Evolutionary conservation across 64 coral and sea anemone genomes (phyloP).

Genomic region (Actinia tenebrosa): DNA sequence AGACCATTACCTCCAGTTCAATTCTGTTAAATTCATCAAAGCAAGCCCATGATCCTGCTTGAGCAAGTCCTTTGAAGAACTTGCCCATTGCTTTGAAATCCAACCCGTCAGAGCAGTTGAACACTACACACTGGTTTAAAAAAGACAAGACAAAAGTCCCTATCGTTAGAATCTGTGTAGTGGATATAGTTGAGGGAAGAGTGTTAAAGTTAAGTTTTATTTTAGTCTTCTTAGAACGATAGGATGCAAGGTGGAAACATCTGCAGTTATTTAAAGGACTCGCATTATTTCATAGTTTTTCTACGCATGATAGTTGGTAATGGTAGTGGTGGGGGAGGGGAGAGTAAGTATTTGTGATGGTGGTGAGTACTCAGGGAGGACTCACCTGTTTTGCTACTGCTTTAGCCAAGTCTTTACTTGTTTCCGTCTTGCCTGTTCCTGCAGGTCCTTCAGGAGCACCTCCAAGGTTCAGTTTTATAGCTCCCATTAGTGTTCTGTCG

Average conservation of each 20-base stretch:
- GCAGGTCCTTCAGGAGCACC: slow-evolving; percentile 96
- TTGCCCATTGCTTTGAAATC: slow-evolving; percentile 99
- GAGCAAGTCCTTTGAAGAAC: slow-evolving; percentile 98
- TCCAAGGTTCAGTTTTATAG: slow-evolving; percentile 91
- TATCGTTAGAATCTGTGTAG: too few species aligned
- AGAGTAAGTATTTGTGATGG: neutral
- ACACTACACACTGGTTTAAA: slow-evolving; percentile 72
- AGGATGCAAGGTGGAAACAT: too few species aligned
- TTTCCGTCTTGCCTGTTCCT: slow-evolving; percentile 97
- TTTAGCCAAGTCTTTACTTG: slow-evolving; percentile 96
- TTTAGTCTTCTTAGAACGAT: too few species aligned
- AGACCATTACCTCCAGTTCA: slow-evolving; percentile 69
- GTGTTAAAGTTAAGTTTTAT: too few species aligned
- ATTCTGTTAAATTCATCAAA: slow-evolving; percentile 99
- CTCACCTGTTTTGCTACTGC: slow-evolving; percentile 98
- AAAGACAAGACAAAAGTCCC: neutral
- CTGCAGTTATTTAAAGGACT: too few species aligned
- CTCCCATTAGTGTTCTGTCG: slow-evolving; percentile 95
- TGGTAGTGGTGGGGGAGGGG: too few species aligned
- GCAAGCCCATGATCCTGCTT: slow-evolving; percentile 94
- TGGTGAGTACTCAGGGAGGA: too few species aligned
- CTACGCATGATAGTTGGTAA: too few species aligned
- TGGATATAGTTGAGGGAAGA: too few species aligned
- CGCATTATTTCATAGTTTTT: too few species aligned
- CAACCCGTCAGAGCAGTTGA: slow-evolving; percentile 89